Evolutionary conservation across 30 jellyfish, hydroid and myxozoan genomes (phyloP).

Genomic region (Aurelia coerulea): DNA sequence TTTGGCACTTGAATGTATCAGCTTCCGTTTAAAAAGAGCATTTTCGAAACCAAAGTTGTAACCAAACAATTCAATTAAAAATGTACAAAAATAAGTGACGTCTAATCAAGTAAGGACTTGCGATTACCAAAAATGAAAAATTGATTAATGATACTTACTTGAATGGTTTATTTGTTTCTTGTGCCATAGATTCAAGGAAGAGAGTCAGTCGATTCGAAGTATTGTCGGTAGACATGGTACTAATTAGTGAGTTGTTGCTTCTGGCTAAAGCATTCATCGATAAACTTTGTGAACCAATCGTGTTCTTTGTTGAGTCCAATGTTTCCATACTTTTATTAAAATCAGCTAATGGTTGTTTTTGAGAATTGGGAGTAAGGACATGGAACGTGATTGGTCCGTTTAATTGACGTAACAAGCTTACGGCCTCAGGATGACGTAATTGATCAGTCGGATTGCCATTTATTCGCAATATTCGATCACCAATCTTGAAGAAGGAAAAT

Average conservation of each 20-base stretch:
- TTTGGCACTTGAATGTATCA: too few species aligned
- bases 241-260: conserved; percentile 30
- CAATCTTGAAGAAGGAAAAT: conserved; percentile 46
- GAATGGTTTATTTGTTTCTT: neutral
- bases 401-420: conserved; percentile 45
- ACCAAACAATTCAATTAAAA: too few species aligned
- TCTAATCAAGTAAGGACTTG: too few species aligned
- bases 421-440: conserved; percentile 47
- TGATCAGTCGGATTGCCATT: conserved; percentile 67
- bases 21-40: too few species aligned
- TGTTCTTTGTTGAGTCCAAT: conserved; percentile 10
- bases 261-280: conserved; percentile 35
- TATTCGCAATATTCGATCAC: conserved; percentile 67
- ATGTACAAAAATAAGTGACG: too few species aligned
- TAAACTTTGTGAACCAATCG: conserved; percentile 22
- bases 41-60: too few species aligned
- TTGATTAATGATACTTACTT: conserved; percentile 5
- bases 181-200: conserved; percentile 36
- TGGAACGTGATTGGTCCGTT: conserved; percentile 75
- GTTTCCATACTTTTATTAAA: conserved; percentile 1
- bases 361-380: conserved; percentile 57
- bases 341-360: conserved; percentile 40
- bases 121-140: too few species aligned
- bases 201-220: conserved; percentile 40
- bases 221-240: conserved; percentile 37